Base-by-base conservation (phyloP, 2,797 vertebrate genomes). In the Philypnodon macrostomus region DNA sequence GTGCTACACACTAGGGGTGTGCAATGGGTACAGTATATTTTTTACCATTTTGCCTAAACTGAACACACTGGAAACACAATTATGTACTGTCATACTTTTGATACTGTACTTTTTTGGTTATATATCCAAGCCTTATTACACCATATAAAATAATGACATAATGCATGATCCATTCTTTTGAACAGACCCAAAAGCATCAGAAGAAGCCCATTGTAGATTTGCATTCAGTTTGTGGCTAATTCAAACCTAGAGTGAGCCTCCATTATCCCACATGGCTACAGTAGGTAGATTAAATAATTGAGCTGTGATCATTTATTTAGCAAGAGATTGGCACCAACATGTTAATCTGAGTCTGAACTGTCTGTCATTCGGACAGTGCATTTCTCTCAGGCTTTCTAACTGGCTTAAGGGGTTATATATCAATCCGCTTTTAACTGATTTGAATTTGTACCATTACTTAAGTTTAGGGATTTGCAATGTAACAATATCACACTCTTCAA, bases 251-350 rank as follows among this genome's bases (percentile, higher is more conserved):
- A 53, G 16, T 7, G 7, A 39, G 47, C 65, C 53, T 45, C 57
- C 56, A 38, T 75, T 63, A 57, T 72, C 49, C 47, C 58, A 30
- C 44, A 63, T 30, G 64, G 50, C 67, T 72, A 67, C 57, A 73
- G 73, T 74, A 68, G 57, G 61, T 58, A 42, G 36, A 56, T 63
- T 82, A 51, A 84, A 85, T 82, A 73, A 81, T 82, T 75, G 48
- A 82, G 41, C 47, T 26, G 27, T 9, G 32, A 76, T 82, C 11
- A 75, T 83, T 85, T 78, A 84, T 85, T 79, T 65, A 84, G 61
- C 44, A 64, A 69, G 56, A 73, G 65, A 76, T 73, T 68, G 55
- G 67, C 70, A 53, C 6, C 52, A 57, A 66, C 44, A 41, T 14
- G 18, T 51, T 66, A 56, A 63, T 62, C n/a, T n/a, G n/a, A n/a